Evolutionary conservation across 2,797 vertebrate species (phyloP).

Genomic region (Moxostoma hubbsi): DNA sequence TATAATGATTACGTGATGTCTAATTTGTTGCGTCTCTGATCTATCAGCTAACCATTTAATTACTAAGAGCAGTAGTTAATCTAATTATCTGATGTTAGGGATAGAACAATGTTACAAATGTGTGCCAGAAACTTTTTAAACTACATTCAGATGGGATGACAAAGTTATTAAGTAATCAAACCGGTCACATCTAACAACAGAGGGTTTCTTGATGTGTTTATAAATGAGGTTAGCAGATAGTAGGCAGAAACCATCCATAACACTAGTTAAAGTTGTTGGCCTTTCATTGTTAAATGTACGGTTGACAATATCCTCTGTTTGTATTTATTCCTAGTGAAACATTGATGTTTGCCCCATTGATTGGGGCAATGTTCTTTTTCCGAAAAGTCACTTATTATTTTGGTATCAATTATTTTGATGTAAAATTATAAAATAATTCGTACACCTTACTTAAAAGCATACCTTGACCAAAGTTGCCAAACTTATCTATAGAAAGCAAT

Average conservation of each 20-base stretch:
- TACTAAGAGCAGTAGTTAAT: background rate
- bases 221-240: slow-evolving; percentile 12
- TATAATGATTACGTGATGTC: background rate
- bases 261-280: slow-evolving; percentile 15
- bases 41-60: slow-evolving; percentile 6
- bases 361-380: no score
- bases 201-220: slow-evolving; percentile 5
- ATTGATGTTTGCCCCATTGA: no score
- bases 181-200: slow-evolving; percentile 7
- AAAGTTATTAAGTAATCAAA: slow-evolving; percentile 37
- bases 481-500: slow-evolving; percentile 68
- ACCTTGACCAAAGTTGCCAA: slow-evolving; percentile 74
- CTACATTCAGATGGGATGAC: slow-evolving; percentile 62
- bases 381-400: background rate
- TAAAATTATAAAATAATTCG: slow-evolving; percentile 29
- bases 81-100: background rate
- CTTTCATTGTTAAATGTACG: background rate
- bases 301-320: no score
- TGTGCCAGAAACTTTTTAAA: background rate
- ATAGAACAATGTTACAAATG: background rate
- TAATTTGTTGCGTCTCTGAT: background rate
- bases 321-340: no score
- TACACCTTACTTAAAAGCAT: slow-evolving; percentile 60
- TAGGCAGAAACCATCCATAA: background rate
- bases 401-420: slow-evolving; percentile 1